Conservation (phyloP, 2,797 vertebrate species). For the Sparidentex hasta region DNA sequence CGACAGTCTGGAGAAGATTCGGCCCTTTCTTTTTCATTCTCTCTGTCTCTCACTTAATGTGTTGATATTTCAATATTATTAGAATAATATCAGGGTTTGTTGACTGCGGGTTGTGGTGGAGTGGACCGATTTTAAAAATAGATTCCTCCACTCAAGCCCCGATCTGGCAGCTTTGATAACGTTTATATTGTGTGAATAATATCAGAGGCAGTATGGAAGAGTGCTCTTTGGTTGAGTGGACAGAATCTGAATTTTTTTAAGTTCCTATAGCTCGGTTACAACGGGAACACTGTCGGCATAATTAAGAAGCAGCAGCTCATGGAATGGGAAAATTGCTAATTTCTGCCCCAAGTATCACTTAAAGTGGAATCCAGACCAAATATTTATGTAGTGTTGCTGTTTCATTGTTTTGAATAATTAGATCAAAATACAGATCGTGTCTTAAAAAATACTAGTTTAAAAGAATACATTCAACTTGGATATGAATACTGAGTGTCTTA, state of each 20-base stretch:
- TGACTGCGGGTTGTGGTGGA: slow-evolving; percentile 68
- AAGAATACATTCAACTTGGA: neutral
- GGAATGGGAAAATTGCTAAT: slow-evolving; percentile 13
- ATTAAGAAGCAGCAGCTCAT: slow-evolving; percentile 27
- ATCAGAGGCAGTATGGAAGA: slow-evolving; percentile 36
- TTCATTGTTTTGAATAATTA: neutral
- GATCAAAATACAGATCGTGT: neutral
- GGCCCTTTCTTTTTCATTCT: slow-evolving; percentile 31
- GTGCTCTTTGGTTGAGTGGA: slow-evolving; percentile 34
- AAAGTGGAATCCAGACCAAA: slow-evolving; percentile 4
- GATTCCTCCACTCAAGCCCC: slow-evolving; percentile 41
- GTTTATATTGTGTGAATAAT: slow-evolving; percentile 57
- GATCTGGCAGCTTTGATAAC: slow-evolving; percentile 31
- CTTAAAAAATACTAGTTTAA: neutral
- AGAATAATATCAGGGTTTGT: slow-evolving; percentile 71
- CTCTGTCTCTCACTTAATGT: slow-evolving; percentile 26
- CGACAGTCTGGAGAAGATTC: slow-evolving; percentile 26
- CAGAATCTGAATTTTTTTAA: slow-evolving; percentile 48
- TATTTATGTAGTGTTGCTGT: neutral
- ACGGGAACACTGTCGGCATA: slow-evolving; percentile 17
- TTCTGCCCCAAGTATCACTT: slow-evolving; percentile 2
- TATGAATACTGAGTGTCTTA: neutral
- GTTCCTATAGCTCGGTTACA: slow-evolving; percentile 15
- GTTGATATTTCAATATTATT: slow-evolving; percentile 68
- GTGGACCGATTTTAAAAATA: slow-evolving; percentile 67